Conservation (phyloP, 1,140 invertebrate genomes). For the Leptonema lineaticorne region DNA sequence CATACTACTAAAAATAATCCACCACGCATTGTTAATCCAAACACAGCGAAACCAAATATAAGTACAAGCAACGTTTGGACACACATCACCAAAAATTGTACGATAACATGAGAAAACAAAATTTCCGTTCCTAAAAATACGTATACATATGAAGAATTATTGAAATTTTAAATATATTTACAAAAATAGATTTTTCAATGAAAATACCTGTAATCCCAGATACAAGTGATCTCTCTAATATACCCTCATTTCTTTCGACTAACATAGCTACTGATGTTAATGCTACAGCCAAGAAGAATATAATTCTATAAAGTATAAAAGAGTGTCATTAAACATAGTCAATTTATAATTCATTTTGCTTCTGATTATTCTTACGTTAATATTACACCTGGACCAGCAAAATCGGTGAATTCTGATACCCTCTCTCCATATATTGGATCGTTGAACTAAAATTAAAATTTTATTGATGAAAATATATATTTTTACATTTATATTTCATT, state of each 20-base stretch:
- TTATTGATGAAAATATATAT: not conserved
- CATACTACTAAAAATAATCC: constrained; percentile 72
- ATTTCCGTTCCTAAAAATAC: constrained; percentile 61
- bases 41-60: constrained; percentile 79
- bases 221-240: constrained; percentile 83
- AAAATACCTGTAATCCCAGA: constrained; percentile 67
- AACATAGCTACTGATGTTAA: constrained; percentile 89
- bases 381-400: constrained; percentile 91
- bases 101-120: constrained; percentile 79
- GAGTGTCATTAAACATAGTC: not conserved
- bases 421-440: constrained; percentile 84
- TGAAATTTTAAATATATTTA: no score
- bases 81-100: constrained; percentile 86
- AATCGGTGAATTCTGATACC: constrained; percentile 88
- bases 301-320: constrained; percentile 67
- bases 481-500: not conserved
- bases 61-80: constrained; percentile 82
- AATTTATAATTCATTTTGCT: constrained; percentile 2
- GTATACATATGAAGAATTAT: constrained; percentile 9
- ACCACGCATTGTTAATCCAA: constrained; percentile 78
- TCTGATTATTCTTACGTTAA: constrained; percentile 68
- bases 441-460: constrained; percentile 61
- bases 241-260: constrained; percentile 87
- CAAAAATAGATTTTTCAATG: constrained; percentile 3
- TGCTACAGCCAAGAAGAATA: constrained; percentile 92